Conservation (phyloP, 2,888 invertebrate genomes). For the Pachymerium ferrugineum region DNA sequence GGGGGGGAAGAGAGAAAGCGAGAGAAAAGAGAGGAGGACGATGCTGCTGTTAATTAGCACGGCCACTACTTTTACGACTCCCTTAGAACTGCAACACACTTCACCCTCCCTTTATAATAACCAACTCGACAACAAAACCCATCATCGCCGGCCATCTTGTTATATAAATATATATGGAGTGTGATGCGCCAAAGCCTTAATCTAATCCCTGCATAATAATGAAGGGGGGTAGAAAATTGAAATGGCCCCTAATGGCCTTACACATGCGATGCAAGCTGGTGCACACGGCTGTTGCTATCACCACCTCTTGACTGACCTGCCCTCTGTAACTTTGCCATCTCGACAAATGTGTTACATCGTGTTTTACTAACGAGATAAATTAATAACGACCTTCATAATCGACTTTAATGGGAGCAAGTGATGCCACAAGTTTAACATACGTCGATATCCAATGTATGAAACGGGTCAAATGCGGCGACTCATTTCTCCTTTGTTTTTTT, state of each 20-base stretch:
- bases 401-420: no score
- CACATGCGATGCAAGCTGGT: not conserved
- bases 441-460: not conserved
- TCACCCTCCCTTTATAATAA: not conserved
- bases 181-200: not conserved
- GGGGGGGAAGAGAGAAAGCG: no score
- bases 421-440: constrained; percentile 9
- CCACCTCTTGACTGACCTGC: not conserved
- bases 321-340: not conserved
- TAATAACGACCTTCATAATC: constrained; percentile 10
- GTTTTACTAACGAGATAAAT: not conserved
- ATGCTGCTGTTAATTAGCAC: not conserved
- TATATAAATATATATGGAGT: not conserved
- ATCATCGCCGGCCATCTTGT: not conserved
- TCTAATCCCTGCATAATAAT: constrained; percentile 22
- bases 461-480: not conserved
- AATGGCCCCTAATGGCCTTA: constrained; percentile 22
- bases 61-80: constrained; percentile 12
- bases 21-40: no score
- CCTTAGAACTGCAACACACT: not conserved
- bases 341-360: not conserved
- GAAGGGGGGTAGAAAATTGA: constrained; percentile 1
- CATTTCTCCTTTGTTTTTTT: no score
- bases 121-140: constrained; percentile 6
- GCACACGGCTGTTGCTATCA: not conserved